phyloP scores from a whole-genome alignment of 2,888 invertebrate genomes.

The Ennomos erosarius region DNA sequence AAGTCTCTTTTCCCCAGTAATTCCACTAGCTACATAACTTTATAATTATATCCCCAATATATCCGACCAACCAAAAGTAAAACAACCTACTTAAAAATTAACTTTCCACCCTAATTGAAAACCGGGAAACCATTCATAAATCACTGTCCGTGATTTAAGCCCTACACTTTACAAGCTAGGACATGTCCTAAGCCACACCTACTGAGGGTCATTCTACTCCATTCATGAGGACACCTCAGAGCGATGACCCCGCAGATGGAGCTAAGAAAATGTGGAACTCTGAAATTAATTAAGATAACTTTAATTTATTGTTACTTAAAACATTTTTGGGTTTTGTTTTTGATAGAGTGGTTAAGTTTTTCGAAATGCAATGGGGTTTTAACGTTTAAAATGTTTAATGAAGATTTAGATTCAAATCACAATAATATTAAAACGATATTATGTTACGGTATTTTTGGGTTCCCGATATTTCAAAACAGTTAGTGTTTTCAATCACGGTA shows the following conservation, averaged over 20 bases:
- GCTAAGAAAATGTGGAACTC: constrained; percentile 23
- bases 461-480: too few relatives aligned
- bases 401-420: too few relatives aligned
- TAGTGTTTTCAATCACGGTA: too few relatives aligned
- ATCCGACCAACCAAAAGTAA: constrained; percentile 1
- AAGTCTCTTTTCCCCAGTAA: too few relatives aligned
- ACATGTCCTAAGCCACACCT: constrained; percentile 35
- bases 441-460: too few relatives aligned
- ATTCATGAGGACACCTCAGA: constrained; percentile 45
- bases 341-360: constrained; percentile 27
- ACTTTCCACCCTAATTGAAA: constrained; percentile 39
- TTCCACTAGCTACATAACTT: too few relatives aligned
- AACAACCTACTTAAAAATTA: constrained; percentile 24
- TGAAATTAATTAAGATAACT: constrained; percentile 41
- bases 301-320: constrained; percentile 32
- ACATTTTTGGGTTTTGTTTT: constrained; percentile 16
- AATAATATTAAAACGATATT: too few relatives aligned
- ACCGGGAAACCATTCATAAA: constrained; percentile 47
- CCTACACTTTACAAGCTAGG: constrained; percentile 41
- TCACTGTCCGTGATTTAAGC: constrained; percentile 50
- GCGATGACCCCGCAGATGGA: constrained; percentile 37
- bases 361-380: background rate
- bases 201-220: constrained; percentile 44
- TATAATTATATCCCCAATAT: background rate
- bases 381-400: background rate